Conservation (phyloP, 2,888 invertebrate genomes). For the Amorpha juglandis region DNA sequence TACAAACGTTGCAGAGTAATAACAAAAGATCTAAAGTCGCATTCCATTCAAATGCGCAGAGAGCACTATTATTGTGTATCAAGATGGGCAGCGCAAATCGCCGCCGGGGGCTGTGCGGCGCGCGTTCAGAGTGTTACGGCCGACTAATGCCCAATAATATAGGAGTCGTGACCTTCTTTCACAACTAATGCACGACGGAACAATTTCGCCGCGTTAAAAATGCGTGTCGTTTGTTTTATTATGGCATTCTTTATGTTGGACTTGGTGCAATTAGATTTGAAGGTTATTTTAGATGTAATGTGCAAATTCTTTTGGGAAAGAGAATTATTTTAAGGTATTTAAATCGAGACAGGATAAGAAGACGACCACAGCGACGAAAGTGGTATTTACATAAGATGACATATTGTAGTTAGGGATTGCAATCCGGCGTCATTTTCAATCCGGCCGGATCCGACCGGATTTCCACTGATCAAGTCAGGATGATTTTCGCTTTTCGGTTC, state of each 20-base stretch:
- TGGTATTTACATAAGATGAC: too few relatives aligned
- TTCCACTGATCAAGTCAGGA: too few relatives aligned
- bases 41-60: constrained; percentile 18
- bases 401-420: too few relatives aligned
- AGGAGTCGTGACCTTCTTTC: constrained; percentile 55
- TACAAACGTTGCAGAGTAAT: not conserved
- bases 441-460: too few relatives aligned
- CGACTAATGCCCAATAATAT: constrained; percentile 31
- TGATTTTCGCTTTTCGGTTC: too few relatives aligned
- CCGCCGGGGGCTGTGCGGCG: constrained; percentile 6
- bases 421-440: too few relatives aligned
- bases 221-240: constrained; percentile 52
- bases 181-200: constrained; percentile 43
- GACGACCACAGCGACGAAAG: too few relatives aligned
- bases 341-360: too few relatives aligned
- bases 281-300: not conserved
- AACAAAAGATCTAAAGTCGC: constrained; percentile 4
- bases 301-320: not conserved
- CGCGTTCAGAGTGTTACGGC: constrained; percentile 3
- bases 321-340: too few relatives aligned
- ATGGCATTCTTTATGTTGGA: not conserved
- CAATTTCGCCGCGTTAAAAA: constrained; percentile 52
- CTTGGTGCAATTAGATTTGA: not conserved
- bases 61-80: constrained; percentile 15
- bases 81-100: constrained; percentile 13